Evolutionary conservation across 1,140 invertebrate species (phyloP), one percentile per base, ranked within the genome.

Genomic region (Aphelenchoides avenae): DNA sequence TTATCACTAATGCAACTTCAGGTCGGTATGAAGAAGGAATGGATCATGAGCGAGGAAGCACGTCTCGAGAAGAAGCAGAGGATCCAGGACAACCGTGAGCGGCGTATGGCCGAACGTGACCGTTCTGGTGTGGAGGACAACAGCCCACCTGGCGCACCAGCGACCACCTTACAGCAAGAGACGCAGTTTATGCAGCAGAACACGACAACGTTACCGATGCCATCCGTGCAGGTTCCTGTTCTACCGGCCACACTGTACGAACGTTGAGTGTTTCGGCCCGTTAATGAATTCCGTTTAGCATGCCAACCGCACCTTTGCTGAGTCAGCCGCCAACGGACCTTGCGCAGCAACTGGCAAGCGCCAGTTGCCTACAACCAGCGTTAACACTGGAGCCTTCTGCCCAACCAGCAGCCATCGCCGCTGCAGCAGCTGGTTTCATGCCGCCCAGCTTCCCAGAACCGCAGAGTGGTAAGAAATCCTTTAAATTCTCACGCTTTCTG

Each of bases 11-110:
- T n/a, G n/a, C n/a, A 22, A 22, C 64, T 66, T 50, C 18, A 71
- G 47, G 80, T 94, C 53, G 92, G 92, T 1, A 97, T 97, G 72
- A 71, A 72, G 36, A 77, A 75, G 41, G 73, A 96, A 72, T 91
- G 89, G 77, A 97, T 97, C 11, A 90, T 97, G 86, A 89, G 90
- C 0, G 91, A 95, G 47, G 88, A 94, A 69, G 91, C 95, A 64
- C 92, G 93, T 77, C 84, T 86, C 7, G 82, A 87, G 37, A 97
- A 97, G 74, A 80, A 89, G 52, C 83, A 87, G 52, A 91, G 94
- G 78, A 92, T 95, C 55, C 88, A 91, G 76, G 86, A 88, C 72
- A 96, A 96, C 76, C 82, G 89, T 62, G 85, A 85, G 0, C 51
- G 67, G 0, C 48, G 68, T n/a, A 48, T 51, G 18, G 67, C 69